Evolutionary conservation across 2,113 vertebrate genomes (phyloP), one percentile per base, ranked within the genome.

Genomic region (Hypanus sabinus): DNA sequence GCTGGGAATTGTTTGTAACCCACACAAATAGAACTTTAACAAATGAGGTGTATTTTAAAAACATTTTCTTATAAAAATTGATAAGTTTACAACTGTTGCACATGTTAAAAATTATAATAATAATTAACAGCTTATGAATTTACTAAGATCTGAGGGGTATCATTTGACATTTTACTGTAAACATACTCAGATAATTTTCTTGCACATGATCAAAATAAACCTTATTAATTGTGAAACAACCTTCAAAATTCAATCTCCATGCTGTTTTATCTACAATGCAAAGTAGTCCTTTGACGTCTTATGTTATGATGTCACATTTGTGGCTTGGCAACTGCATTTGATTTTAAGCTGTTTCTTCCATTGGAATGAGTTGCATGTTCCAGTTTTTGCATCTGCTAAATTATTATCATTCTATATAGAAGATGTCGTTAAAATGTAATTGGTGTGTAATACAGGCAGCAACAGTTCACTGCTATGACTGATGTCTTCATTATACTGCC

Each of bases 371-470:
- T 55, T 87, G n/a, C 27, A 30, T 24, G 55, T 87, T 8, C 3
- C 24, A 87, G 30, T 55, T 24, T 24, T 27, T 60, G 20, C 22
- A 87, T 60, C 60, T 30, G 27, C 83, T 24, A 87, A 60, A 20
- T 87, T 87, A 60, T 36, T 33, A 83, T 83, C 80, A 65, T 87
- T 12, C 24, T 10, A 87, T 46, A 55, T 87, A 22, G 6, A 87
- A 87, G 46, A 87, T 57, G 10, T 46, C 83, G 60, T 87, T 87
- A 87, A 87, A 87, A 87, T 55, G 22, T 55, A 87, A 60, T 87
- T 20, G 60, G 83, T 60, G 83, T 27, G 46, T 57, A 27, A 87
- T 30, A 2, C 46, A 87, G 30, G n/a, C 83, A 60, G 38, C 55
- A 87, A 20, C 24, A 87, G 83, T 87, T 30, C 83, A 87, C 18